phyloP scores from a whole-genome alignment of 92 coral and sea anemone species.

The Epizoanthus scotinus region DNA sequence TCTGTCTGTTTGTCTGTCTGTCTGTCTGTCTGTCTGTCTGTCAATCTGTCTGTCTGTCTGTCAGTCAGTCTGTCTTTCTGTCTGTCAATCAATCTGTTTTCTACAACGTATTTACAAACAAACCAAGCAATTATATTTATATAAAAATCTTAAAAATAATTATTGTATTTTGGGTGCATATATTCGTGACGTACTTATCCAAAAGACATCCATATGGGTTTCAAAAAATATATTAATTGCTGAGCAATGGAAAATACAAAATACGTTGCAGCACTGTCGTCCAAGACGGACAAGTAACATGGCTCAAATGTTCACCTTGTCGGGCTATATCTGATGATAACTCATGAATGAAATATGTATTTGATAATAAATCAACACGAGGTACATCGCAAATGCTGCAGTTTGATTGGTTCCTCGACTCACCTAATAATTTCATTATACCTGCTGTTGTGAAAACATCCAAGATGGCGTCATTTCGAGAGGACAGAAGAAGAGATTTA shows the following conservation, averaged over 20 bases:
- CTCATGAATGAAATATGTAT: no score
- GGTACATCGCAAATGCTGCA: no score
- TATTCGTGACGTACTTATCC: neutral
- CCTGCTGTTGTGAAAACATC: no score
- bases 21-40: no score
- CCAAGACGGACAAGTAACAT: neutral
- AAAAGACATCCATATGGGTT: neutral
- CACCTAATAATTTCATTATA: no score
- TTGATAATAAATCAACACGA: no score
- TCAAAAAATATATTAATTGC: neutral
- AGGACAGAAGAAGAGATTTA: no score
- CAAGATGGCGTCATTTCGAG: no score
- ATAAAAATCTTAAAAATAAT: constrained; percentile 11
- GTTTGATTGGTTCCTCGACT: no score
- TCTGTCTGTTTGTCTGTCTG: no score
- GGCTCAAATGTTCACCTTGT: no score
- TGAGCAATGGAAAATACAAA: neutral
- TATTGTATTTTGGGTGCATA: constrained; percentile 14
- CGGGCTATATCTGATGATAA: no score
- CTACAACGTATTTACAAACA: constrained; percentile 3
- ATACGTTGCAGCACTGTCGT: neutral
- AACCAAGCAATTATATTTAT: constrained; percentile 14
- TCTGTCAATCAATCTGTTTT: neutral
- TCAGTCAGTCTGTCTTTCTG: neutral
- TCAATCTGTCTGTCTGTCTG: neutral